Conservation (phyloP, 2,797 vertebrate genomes). For the Urocyon cinereoargenteus region DNA sequence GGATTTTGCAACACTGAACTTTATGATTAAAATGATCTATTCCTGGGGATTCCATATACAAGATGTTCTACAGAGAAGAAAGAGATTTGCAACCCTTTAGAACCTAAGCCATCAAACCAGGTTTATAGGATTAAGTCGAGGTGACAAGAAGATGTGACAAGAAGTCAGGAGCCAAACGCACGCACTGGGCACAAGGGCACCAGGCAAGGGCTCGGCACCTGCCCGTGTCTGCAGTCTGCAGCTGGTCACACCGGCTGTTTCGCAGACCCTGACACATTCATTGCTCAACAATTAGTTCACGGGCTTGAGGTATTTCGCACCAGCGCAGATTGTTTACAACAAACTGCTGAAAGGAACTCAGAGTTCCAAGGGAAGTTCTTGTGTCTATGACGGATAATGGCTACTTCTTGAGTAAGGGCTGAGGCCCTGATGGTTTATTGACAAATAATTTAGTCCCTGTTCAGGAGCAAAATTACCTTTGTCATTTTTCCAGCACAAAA, state of each 20-base stretch:
- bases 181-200: background rate
- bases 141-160: background rate
- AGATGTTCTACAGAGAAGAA: background rate
- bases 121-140: background rate
- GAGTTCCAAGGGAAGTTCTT: background rate
- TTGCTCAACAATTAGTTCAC: background rate
- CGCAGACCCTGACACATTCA: slow-evolving; percentile 35
- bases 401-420: background rate
- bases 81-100: background rate
- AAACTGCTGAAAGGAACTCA: background rate
- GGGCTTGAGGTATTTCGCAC: background rate
- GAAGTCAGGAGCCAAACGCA: background rate
- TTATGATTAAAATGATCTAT: background rate
- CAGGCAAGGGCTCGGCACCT: background rate
- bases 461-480: slow-evolving; percentile 29
- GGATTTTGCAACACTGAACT: background rate
- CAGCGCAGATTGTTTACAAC: background rate
- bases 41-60: background rate
- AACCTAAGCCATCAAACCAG: background rate
- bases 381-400: background rate
- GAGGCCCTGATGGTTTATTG: background rate
- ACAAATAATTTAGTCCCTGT: slow-evolving; percentile 43
- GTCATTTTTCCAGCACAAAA: slow-evolving; percentile 21
- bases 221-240: rapidly evolving
- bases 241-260: background rate